These are phyloP conservation scores for Dendrocincla tyrannina DNA, from an alignment of 2,797 vertebrate species.

Conservation along the genomic window DNA sequence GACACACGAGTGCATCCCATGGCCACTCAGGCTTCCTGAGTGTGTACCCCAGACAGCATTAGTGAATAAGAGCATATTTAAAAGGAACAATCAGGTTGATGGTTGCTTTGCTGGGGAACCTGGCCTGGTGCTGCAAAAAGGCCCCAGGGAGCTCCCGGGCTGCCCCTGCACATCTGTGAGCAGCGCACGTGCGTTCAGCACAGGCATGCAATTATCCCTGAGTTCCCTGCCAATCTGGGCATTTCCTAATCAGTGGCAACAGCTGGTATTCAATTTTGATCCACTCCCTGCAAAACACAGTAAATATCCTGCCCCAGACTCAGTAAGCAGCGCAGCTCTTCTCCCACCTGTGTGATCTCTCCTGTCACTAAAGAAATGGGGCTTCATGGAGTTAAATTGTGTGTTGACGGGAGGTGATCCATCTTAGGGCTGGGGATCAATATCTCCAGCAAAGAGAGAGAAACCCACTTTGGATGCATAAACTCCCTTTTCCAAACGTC, in stretches of 20 bases:
- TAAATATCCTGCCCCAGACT: neutral
- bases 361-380: neutral
- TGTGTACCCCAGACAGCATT: neutral
- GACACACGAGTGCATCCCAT: neutral
- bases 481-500: neutral
- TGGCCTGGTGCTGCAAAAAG: neutral
- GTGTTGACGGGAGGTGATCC: neutral
- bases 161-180: neutral
- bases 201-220: rapidly evolving
- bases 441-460: neutral
- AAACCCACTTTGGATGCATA: neutral
- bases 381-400: rapidly evolving
- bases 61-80: neutral
- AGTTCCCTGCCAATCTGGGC: neutral
- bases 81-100: neutral
- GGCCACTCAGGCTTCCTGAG: neutral
- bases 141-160: neutral
- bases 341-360: neutral
- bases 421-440: neutral
- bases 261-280: neutral
- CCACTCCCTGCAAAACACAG: neutral
- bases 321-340: neutral
- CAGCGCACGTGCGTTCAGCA: rapidly evolving
- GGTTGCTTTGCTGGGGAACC: neutral
- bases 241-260: neutral